Evolutionary conservation across 1,140 invertebrate genomes (phyloP).

Genomic region (Aphis gossypii): DNA sequence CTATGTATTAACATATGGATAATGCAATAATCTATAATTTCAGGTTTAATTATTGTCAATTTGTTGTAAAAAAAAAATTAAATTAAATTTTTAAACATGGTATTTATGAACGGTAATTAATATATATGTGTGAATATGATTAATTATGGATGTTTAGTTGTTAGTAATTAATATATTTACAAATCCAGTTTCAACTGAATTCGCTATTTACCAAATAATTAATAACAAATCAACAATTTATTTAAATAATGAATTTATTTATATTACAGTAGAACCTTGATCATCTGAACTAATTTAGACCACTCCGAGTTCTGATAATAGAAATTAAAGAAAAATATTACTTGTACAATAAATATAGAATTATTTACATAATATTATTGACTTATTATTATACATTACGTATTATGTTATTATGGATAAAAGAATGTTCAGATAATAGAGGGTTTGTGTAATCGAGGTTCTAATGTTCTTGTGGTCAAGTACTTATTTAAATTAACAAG

Average conservation of each 20-base stretch:
- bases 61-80: neutral
- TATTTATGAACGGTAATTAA: neutral
- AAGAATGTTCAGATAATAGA: no score
- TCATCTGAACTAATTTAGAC: no score
- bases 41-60: neutral
- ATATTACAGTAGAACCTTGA: no score
- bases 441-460: no score
- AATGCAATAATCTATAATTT: neutral
- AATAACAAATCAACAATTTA: neutral
- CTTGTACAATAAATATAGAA: no score
- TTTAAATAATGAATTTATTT: neutral
- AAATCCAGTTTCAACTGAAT: neutral
- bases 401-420: no score
- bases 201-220: neutral
- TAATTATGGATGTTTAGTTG: neutral
- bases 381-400: no score
- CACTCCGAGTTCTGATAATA: no score
- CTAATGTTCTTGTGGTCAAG: neutral
- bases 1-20: neutral
- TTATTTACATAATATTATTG: no score
- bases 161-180: neutral
- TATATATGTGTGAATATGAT: neutral
- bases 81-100: neutral
- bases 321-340: no score
- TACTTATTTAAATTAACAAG: neutral